Conservation (phyloP, 2,113 vertebrate genomes). For the Phoenicopterus ruber region DNA sequence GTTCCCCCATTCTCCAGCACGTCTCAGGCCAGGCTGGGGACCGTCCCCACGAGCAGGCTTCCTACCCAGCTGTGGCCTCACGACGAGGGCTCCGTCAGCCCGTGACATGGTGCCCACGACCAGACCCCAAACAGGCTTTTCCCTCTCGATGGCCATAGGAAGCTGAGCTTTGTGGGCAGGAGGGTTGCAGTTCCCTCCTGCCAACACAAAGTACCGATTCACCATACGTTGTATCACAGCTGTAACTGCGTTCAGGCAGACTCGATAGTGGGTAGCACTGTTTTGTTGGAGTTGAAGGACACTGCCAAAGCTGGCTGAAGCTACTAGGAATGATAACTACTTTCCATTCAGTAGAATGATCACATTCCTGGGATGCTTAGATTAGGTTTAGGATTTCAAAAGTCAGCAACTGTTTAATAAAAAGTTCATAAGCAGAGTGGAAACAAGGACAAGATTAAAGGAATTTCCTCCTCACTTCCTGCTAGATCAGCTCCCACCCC, state of each 20-base stretch:
- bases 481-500: background rate
- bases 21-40: background rate
- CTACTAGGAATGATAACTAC: background rate
- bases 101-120: background rate
- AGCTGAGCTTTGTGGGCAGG: background rate
- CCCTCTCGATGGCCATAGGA: rapidly evolving
- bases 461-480: constrained; percentile 34
- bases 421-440: constrained; percentile 36
- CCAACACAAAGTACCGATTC: background rate
- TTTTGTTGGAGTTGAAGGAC: background rate
- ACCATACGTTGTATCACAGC: background rate
- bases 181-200: background rate
- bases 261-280: rapidly evolving
- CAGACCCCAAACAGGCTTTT: background rate
- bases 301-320: background rate
- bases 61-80: background rate
- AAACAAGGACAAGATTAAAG: constrained; percentile 59
- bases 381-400: constrained; percentile 4
- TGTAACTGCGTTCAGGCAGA: background rate
- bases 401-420: constrained; percentile 28
- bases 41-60: rapidly evolving
- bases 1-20: background rate
- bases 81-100: background rate
- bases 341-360: background rate
- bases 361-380: constrained; percentile 10